These are phyloP conservation scores for Sycophila sp. DNA, from an alignment of 1,140 invertebrate species.

Conservation along the genomic window DNA sequence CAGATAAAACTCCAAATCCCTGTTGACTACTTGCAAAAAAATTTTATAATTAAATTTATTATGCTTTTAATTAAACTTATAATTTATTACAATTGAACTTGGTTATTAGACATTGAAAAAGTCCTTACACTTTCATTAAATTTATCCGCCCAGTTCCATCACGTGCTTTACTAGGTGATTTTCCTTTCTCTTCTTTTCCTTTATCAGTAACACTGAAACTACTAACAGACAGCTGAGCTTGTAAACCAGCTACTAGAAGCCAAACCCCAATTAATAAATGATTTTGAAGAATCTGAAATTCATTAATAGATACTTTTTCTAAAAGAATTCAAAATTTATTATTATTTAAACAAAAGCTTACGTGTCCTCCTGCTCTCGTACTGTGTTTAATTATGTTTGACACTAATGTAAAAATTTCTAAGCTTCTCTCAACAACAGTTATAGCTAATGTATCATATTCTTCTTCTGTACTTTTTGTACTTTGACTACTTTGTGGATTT, in stretches of 20 bases:
- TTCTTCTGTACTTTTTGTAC: slow-evolving; percentile 72
- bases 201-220: slow-evolving; percentile 68
- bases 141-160: slow-evolving; percentile 70
- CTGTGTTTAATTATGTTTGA: slow-evolving; percentile 84
- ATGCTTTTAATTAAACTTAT: slow-evolving; percentile 14
- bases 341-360: slow-evolving; percentile 64
- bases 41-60: slow-evolving; percentile 2
- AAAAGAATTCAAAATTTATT: slow-evolving; percentile 16
- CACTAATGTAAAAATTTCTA: slow-evolving; percentile 86
- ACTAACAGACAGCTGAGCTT: slow-evolving; percentile 73
- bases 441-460: slow-evolving; percentile 77
- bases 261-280: slow-evolving; percentile 87
- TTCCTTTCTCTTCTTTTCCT: slow-evolving; percentile 72
- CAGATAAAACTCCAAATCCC: slow-evolving; percentile 83
- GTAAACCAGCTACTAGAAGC: slow-evolving; percentile 87
- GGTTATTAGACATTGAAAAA: background rate
- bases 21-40: slow-evolving; percentile 69
- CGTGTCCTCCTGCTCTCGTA: slow-evolving; percentile 86
- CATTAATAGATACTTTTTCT: too few relatives aligned
- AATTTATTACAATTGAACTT: slow-evolving; percentile 15
- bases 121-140: slow-evolving; percentile 77
- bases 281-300: slow-evolving; percentile 83
- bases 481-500: slow-evolving; percentile 58
- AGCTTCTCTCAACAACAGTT: slow-evolving; percentile 75
- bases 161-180: slow-evolving; percentile 74